phyloP scores from a whole-genome alignment of 2,113 vertebrate species.

The Orientallactaga bullata region DNA sequence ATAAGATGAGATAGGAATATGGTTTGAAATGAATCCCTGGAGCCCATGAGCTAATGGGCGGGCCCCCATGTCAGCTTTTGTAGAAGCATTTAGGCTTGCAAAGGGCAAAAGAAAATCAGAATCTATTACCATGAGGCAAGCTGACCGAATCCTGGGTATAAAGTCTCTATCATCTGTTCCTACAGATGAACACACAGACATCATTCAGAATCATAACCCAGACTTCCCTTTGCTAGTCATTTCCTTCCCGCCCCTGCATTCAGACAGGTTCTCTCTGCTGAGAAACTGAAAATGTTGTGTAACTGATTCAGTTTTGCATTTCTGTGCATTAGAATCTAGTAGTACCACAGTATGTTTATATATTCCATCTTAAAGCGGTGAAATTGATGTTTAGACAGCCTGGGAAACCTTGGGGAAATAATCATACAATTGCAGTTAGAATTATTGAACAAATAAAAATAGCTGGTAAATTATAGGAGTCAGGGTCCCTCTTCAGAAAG shows the following conservation, averaged over 20 bases:
- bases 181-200: too few species aligned
- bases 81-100: neutral
- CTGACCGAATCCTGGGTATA: neutral
- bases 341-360: constrained; percentile 52
- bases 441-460: constrained; percentile 58
- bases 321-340: constrained; percentile 53
- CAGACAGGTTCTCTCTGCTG: constrained; percentile 49
- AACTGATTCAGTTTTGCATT: constrained; percentile 59
- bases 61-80: neutral
- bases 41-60: neutral
- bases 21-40: neutral
- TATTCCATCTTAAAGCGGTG: constrained; percentile 57
- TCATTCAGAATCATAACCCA: neutral
- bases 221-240: neutral
- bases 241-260: constrained; percentile 29
- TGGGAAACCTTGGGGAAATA: constrained; percentile 28
- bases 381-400: constrained; percentile 36
- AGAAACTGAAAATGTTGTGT: constrained; percentile 29
- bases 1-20: neutral
- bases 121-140: neutral
- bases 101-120: neutral
- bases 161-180: rapidly evolving
- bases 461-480: neutral
- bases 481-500: neutral
- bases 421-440: constrained; percentile 50